These are phyloP conservation scores for Anaspis maculata DNA, from an alignment of 2,888 invertebrate species.

Conservation along the genomic window DNA sequence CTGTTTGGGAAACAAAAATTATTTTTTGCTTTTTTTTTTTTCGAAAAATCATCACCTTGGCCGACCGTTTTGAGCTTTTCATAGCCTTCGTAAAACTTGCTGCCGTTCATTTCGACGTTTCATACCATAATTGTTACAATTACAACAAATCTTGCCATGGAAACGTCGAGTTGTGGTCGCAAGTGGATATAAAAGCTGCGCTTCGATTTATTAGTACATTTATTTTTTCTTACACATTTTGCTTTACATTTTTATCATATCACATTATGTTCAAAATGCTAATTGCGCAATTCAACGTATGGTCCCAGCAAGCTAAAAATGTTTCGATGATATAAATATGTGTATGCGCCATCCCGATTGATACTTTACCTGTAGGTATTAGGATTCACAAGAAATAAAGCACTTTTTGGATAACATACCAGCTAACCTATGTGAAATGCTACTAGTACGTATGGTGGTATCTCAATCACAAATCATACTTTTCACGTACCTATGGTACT, in stretches of 20 bases:
- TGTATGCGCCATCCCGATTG: no score
- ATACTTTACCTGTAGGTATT: no score
- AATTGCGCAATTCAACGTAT: conserved; percentile 20
- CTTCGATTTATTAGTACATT: not conserved
- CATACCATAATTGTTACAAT: conserved; percentile 8
- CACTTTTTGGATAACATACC: no score
- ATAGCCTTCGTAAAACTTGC: conserved; percentile 36
- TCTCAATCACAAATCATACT: no score
- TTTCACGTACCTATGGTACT: no score
- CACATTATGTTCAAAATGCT: conserved; percentile 18
- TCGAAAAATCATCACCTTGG: no score
- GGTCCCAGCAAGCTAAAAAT: conserved; percentile 23
- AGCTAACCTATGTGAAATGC: no score
- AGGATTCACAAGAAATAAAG: no score
- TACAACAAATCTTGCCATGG: conserved; percentile 3
- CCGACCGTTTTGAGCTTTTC: conserved; percentile 55
- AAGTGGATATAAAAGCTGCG: not conserved
- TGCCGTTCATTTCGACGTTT: conserved; percentile 12
- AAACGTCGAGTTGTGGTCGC: no score
- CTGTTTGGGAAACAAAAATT: conserved; percentile 26
- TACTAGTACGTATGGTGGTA: no score
- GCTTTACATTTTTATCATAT: conserved; percentile 15
- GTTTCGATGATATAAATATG: no score
- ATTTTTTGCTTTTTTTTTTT: conserved; percentile 6
- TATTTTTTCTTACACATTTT: conserved; percentile 4